phyloP scores from a whole-genome alignment of 1,140 invertebrate species.

The Drosophila watanabei region DNA sequence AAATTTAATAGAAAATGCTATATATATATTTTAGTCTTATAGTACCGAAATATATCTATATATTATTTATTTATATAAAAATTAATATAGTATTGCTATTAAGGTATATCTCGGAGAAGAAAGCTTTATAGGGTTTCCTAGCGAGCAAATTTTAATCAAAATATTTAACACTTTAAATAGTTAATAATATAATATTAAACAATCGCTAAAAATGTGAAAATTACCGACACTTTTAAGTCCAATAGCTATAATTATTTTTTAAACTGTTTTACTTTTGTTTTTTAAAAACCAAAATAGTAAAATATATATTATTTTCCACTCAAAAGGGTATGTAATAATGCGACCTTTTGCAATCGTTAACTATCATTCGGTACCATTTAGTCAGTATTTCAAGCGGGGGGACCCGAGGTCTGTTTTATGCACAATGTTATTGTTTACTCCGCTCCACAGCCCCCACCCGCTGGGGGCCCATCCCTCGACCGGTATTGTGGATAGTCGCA shows the following conservation, averaged over 20 bases:
- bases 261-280: background rate
- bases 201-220: background rate
- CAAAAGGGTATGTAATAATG: slow-evolving; percentile 7
- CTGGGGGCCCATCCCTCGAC: slow-evolving; percentile 47
- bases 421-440: slow-evolving; percentile 48
- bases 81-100: too few species aligned
- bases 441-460: slow-evolving; percentile 17
- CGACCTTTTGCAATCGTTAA: background rate
- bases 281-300: background rate
- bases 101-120: too few species aligned
- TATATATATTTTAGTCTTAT: too few species aligned
- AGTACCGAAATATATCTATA: too few species aligned
- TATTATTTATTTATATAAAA: too few species aligned
- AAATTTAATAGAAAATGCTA: too few species aligned
- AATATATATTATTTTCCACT: background rate
- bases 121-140: too few species aligned
- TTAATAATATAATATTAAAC: too few species aligned
- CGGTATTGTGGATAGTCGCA: slow-evolving; percentile 48
- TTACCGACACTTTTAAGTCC: background rate
- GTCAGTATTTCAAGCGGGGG: slow-evolving; percentile 18
- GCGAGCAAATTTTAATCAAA: too few species aligned
- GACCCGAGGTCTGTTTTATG: slow-evolving; percentile 32
- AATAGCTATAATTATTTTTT: too few species aligned
- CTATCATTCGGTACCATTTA: slow-evolving; percentile 13
- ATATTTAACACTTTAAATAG: too few species aligned